phyloP scores from a whole-genome alignment of 2,888 invertebrate species.

The Ormyrus nitidulus region DNA sequence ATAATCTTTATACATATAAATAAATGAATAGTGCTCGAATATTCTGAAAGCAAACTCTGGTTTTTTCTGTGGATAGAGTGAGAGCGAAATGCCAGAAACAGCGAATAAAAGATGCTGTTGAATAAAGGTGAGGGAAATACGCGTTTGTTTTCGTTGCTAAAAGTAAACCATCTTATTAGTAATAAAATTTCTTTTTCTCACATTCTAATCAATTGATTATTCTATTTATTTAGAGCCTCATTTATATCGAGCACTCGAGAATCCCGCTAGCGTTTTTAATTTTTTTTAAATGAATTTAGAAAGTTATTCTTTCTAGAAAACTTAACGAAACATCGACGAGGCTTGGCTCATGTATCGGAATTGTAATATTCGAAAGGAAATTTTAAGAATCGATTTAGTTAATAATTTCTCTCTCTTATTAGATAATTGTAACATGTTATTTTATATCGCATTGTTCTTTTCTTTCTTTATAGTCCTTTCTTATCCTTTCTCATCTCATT shows the following conservation, averaged over 20 bases:
- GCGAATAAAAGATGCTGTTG: neutral
- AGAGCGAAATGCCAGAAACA: neutral
- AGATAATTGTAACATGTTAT: conserved; percentile 21
- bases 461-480: neutral
- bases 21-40: conserved; percentile 11
- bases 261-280: neutral
- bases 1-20: conserved; percentile 32
- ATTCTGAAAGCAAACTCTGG: neutral
- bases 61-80: neutral
- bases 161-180: neutral
- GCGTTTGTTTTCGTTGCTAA: neutral
- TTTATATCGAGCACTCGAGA: conserved; percentile 58
- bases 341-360: neutral
- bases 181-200: conserved; percentile 22
- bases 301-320: too few relatives aligned
- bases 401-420: conserved; percentile 27
- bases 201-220: conserved; percentile 48
- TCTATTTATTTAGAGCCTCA: conserved; percentile 64
- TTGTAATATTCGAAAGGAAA: neutral
- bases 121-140: neutral
- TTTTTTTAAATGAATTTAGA: too few relatives aligned
- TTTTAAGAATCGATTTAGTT: conserved; percentile 25
- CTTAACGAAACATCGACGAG: neutral
- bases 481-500: neutral
- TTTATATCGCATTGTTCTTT: conserved; percentile 20